These are phyloP conservation scores for Drosophila ezoana DNA, from an alignment of 2,888 invertebrate genomes.

Conservation along the genomic window DNA sequence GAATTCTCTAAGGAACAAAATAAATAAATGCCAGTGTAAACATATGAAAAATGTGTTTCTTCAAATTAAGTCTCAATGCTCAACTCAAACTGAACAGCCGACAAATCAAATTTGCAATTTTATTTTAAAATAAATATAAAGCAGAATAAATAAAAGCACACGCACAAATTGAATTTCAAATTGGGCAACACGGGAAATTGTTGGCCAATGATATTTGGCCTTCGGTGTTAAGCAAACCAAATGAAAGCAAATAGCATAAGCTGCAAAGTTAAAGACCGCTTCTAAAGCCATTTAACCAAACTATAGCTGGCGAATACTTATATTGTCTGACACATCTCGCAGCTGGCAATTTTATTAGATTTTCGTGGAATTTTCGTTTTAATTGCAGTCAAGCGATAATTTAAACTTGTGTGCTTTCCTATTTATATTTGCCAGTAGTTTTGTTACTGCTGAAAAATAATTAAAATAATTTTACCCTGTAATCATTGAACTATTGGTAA, in stretches of 20 bases:
- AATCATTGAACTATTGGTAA: no score
- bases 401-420: constrained; percentile 31
- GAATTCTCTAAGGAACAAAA: constrained; percentile 1
- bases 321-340: constrained; percentile 26
- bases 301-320: constrained; percentile 24
- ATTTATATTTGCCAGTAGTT: constrained; percentile 27
- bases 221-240: not conserved
- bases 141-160: constrained; percentile 17
- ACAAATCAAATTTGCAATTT: constrained; percentile 6
- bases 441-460: constrained; percentile 37
- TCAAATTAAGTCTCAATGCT: constrained; percentile 1
- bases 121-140: constrained; percentile 4
- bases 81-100: constrained; percentile 2
- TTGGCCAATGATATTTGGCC: constrained; percentile 6
- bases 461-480: constrained; percentile 51
- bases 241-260: constrained; percentile 12
- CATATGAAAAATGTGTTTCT: not conserved
- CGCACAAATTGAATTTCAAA: constrained; percentile 53
- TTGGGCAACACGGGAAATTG: constrained; percentile 26
- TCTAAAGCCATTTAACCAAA: constrained; percentile 6
- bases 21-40: constrained; percentile 3
- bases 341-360: constrained; percentile 46
- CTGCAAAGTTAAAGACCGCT: constrained; percentile 10
- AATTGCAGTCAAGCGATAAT: constrained; percentile 57
- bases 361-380: constrained; percentile 53